Evolutionary conservation across 2,797 vertebrate genomes (phyloP), one percentile per base, ranked within the genome.

Genomic region (Argentina silus): DNA sequence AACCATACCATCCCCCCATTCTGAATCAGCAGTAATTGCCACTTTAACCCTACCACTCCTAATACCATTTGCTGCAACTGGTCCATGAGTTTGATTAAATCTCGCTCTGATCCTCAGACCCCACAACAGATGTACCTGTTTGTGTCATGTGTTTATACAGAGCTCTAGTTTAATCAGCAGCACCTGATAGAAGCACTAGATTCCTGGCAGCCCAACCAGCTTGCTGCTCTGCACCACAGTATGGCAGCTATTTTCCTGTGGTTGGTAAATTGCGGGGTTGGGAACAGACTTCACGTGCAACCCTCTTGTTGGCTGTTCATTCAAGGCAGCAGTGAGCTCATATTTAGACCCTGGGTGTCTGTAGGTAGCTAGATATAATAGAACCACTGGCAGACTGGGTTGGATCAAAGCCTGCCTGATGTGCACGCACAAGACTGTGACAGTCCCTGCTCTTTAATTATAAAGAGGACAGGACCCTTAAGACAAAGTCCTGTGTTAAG

Each of bases 121-220:
- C 76, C 81, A 63, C 43, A 85, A 80, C 89, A 93, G 85, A 89
- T 85, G 88, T 84, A 42, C 70, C 14, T 67, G 79, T 74, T 81
- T 78, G 73, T 74, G 61, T n/a, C 56, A 10, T 19, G 15, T 19
- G 55, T 69, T 77, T 75, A 55, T 36, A 75, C 67, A 81, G 53
- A 69, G 76, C 53, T 8, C 44, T 17, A 55, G 82, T 79, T 83
- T 82, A 80, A 84, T 72, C 21, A 60, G 27, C 50, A 63, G 68
- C 73, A 73, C 65, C 75, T 64, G 69, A 69, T 63, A 47, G 19
- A 61, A 51, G 27, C 47, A 50, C 43, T n/a, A 61, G 65, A 73
- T 61, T 75, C 63, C 61, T 70, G 64, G 69, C 75, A 60, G 70
- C 42, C 60, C 6, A 61, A 50, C 73, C 64, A 72, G 12, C n/a